These are phyloP conservation scores for Drosophila arawakana DNA, from an alignment of 1,140 invertebrate genomes.

Conservation along the genomic window DNA sequence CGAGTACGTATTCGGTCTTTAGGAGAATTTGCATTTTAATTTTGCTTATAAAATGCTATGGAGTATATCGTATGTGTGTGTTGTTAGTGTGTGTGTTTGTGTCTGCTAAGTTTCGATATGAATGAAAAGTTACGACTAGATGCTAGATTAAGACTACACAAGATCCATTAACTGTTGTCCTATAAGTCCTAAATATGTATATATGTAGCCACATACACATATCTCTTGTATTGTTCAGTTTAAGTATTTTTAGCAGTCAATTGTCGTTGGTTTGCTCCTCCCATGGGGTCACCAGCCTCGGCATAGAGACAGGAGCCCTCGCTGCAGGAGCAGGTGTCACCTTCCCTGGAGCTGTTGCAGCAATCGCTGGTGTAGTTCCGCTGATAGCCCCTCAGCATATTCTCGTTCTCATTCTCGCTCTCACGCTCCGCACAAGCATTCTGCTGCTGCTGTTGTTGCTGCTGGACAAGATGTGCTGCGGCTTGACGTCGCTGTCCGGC, in stretches of 20 bases:
- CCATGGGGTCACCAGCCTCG: conserved; percentile 74
- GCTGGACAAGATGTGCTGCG: conserved; percentile 27
- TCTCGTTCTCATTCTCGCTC: conserved; percentile 63
- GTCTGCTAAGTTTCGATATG: conserved; percentile 65
- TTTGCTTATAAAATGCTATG: conserved; percentile 33
- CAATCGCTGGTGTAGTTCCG: conserved; percentile 78
- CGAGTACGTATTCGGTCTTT: conserved; percentile 60
- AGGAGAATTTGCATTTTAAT: conserved; percentile 4
- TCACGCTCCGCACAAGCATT: conserved; percentile 67
- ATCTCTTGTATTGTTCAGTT: conserved; percentile 28
- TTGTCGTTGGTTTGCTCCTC: conserved; percentile 42
- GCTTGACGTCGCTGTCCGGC: conserved; percentile 11
- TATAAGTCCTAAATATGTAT: neutral
- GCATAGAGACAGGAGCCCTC: conserved; percentile 83
- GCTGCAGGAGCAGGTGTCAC: conserved; percentile 84
- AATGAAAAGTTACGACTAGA: conserved; percentile 76
- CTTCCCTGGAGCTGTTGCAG: conserved; percentile 81
- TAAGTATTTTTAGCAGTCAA: conserved; percentile 71
- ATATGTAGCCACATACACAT: neutral
- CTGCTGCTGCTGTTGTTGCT: conserved; percentile 33
- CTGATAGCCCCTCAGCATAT: conserved; percentile 66
- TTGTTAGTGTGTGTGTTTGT: neutral
- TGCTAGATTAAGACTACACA: conserved; percentile 67
- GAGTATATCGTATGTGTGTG: conserved; percentile 23
- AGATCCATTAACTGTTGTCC: conserved; percentile 26